phyloP scores from a whole-genome alignment of 2,888 invertebrate species.

The Dendrolimus pini region DNA sequence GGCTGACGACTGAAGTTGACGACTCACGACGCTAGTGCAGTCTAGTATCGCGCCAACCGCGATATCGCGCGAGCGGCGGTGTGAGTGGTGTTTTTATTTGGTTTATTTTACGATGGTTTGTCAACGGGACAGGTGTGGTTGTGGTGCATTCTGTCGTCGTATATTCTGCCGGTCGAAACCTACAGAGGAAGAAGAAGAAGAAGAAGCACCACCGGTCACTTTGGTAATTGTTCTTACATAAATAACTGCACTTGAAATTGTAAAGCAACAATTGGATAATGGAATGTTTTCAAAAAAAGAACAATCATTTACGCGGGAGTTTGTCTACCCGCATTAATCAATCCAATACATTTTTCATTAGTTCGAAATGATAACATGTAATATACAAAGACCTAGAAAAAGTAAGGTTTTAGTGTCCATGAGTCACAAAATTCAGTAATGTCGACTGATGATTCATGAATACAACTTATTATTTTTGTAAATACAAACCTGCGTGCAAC shows the following conservation, averaged over 20 bases:
- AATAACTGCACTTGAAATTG: neutral
- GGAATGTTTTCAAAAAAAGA: neutral
- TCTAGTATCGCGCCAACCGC: constrained; percentile 11
- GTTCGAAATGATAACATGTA: neutral
- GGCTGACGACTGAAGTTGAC: constrained; percentile 2
- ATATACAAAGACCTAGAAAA: neutral
- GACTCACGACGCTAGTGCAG: constrained; percentile 10
- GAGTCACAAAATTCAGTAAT: neutral
- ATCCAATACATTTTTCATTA: neutral
- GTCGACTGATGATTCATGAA: neutral
- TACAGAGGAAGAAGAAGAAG: constrained; percentile 26
- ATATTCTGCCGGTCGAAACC: constrained; percentile 48
- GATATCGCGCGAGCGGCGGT: constrained; percentile 3
- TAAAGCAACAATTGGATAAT: neutral
- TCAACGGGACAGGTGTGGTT: constrained; percentile 42
- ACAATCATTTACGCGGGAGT: neutral
- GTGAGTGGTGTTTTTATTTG: constrained; percentile 35
- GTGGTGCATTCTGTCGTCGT: constrained; percentile 52
- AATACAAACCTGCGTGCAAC: neutral
- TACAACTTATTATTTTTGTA: neutral
- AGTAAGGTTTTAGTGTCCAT: neutral
- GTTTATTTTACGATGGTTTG: constrained; percentile 54
- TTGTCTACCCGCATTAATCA: neutral
- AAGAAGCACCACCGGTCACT: constrained; percentile 29
- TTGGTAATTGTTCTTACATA: constrained; percentile 21